Evolutionary conservation across 35 echinoderm and acorn worm species (phyloP).

Genomic region (Heliocidaris tuberculata): DNA sequence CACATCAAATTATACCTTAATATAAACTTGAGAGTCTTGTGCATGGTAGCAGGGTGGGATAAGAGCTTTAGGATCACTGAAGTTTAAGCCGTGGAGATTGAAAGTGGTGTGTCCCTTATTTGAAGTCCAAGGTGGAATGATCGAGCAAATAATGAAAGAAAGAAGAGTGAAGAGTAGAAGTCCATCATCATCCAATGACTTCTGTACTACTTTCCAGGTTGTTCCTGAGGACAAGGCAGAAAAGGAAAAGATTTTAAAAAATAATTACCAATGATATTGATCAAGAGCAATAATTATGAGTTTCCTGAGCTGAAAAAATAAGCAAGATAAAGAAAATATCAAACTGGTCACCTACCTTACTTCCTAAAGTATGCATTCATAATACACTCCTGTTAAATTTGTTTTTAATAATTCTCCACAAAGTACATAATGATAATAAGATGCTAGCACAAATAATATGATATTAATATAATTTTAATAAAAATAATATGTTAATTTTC

Average conservation of each 20-base stretch:
- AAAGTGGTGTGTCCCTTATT: background rate
- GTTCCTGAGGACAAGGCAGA: background rate
- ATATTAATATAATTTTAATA: background rate
- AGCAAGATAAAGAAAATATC: background rate
- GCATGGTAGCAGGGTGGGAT: background rate
- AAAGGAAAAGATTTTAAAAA: background rate
- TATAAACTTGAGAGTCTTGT: background rate
- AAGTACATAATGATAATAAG: background rate
- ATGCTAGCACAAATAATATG: background rate
- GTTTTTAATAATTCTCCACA: background rate
- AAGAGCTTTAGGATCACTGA: background rate
- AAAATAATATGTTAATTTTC: too few relatives aligned
- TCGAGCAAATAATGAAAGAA: background rate
- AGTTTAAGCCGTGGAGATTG: background rate
- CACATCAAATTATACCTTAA: background rate
- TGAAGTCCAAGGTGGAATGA: constrained; percentile 1
- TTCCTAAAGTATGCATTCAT: background rate
- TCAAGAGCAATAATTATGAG: too few relatives aligned
- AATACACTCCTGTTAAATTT: too few relatives aligned
- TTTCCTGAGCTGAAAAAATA: too few relatives aligned
- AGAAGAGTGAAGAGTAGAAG: background rate
- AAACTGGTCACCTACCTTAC: background rate
- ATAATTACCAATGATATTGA: too few relatives aligned
- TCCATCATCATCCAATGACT: background rate
- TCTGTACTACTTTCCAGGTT: background rate